Evolutionary conservation across 2,888 invertebrate genomes (phyloP).

Genomic region (Luffia ferchaultella): DNA sequence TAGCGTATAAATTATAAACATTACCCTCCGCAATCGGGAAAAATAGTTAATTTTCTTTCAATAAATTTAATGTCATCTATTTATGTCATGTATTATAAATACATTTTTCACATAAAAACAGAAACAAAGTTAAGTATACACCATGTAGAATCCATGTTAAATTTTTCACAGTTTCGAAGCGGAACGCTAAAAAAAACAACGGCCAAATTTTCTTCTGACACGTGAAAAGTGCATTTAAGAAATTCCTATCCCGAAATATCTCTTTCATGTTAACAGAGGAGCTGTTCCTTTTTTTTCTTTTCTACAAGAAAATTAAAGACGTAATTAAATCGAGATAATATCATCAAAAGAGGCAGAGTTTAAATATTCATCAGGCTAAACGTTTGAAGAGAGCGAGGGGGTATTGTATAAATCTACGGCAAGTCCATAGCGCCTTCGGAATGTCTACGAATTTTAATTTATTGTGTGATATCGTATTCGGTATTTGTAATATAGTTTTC

Average conservation of each 20-base stretch:
- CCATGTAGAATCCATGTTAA: background rate
- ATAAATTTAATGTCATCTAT: too few species aligned
- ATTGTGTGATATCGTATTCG: too few species aligned
- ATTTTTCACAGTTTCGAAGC: background rate
- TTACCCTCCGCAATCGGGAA: too few species aligned
- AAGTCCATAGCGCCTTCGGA: background rate
- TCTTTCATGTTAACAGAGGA: constrained; percentile 4
- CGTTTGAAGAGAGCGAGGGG: background rate
- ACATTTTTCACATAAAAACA: too few species aligned
- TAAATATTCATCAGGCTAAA: constrained; percentile 7
- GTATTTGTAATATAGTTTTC: too few species aligned
- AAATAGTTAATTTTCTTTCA: too few species aligned
- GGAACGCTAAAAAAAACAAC: background rate
- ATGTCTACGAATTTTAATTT: background rate
- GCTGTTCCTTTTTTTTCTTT: constrained; percentile 2
- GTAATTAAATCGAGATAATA: constrained; percentile 10
- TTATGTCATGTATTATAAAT: too few species aligned
- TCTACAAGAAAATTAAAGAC: constrained; percentile 3
- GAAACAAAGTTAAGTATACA: too few species aligned
- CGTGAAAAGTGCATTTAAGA: background rate
- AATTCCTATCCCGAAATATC: background rate
- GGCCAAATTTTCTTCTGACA: too few species aligned
- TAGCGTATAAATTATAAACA: too few species aligned
- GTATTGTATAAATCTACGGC: background rate
- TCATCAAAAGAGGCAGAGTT: constrained; percentile 5